Percentiles rank a stretch among this genome's conserved stretches.
These are phyloP conservation scores for Gisinianus flammeolus DNA, from an alignment of 2,888 invertebrate species.

Conservation along the genomic window DNA sequence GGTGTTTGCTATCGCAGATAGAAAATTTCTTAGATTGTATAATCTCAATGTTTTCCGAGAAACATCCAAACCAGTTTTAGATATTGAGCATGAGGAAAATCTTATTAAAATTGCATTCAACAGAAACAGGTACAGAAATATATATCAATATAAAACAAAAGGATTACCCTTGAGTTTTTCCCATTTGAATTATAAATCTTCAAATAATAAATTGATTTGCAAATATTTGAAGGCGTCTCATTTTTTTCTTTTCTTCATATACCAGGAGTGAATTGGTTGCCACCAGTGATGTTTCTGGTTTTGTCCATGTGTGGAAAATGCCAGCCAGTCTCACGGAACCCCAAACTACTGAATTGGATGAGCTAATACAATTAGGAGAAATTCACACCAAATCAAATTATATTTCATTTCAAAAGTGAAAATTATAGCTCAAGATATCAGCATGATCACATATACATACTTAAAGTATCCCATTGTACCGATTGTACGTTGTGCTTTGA, in stretches of 20 bases:
- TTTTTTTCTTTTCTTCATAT: neutral
- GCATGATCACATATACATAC: neutral
- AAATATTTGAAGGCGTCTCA: neutral
- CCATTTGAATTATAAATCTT: neutral
- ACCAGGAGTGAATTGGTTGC: conserved; percentile 44
- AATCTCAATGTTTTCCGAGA: conserved; percentile 43
- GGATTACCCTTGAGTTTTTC: neutral
- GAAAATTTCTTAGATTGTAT: conserved; percentile 44
- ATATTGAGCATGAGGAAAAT: conserved; percentile 33
- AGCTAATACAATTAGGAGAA: conserved; percentile 31
- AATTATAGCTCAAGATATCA: too few species aligned
- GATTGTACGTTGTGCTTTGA: neutral
- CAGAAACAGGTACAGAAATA: conserved; percentile 16
- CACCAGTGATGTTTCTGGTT: conserved; percentile 45
- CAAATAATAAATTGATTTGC: neutral
- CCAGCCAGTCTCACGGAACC: conserved; percentile 37
- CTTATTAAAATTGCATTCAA: conserved; percentile 30
- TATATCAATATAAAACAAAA: neutral
- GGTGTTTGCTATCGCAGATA: conserved; percentile 48
- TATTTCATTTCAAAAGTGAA: neutral
- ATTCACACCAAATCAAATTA: conserved; percentile 18
- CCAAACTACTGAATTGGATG: conserved; percentile 26
- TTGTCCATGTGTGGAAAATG: conserved; percentile 53
- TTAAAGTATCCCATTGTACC: neutral
- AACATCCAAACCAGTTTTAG: conserved; percentile 12